These are phyloP conservation scores for Boloria euphrosyne DNA, from an alignment of 2,888 invertebrate genomes.

Conservation along the genomic window DNA sequence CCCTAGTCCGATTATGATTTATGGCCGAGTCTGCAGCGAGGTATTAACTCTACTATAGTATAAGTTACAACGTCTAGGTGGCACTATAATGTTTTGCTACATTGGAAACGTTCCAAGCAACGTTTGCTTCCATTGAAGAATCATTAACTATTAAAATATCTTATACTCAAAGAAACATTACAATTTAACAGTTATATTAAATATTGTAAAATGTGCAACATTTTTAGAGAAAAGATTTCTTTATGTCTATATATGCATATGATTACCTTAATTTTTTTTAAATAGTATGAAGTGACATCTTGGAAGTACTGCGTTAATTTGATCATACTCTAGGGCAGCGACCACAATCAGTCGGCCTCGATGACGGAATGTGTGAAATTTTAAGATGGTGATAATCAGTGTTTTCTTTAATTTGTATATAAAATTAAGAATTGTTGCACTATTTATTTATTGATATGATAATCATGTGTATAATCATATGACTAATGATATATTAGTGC, in stretches of 20 bases:
- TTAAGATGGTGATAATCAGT: conserved; percentile 79
- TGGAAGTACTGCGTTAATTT: conserved; percentile 50
- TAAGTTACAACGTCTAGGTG: background rate
- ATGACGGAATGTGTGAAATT: conserved; percentile 81
- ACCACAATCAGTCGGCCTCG: conserved; percentile 75
- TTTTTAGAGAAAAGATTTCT: too few relatives aligned
- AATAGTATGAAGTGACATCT: conserved; percentile 27
- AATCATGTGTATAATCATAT: conserved; percentile 54
- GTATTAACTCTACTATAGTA: too few relatives aligned
- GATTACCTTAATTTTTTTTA: conserved; percentile 1
- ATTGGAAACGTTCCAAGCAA: conserved; percentile 8
- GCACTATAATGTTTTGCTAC: conserved; percentile 5
- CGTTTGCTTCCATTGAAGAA: background rate
- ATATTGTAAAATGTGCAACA: background rate
- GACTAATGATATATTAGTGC: conserved; percentile 44
- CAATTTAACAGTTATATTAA: background rate
- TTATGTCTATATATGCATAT: too few relatives aligned
- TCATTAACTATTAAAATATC: background rate
- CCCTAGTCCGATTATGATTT: too few relatives aligned
- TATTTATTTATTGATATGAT: conserved; percentile 49
- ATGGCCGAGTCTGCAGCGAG: too few relatives aligned
- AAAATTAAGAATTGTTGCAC: conserved; percentile 56
- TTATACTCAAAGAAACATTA: background rate
- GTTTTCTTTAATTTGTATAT: conserved; percentile 61
- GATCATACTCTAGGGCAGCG: conserved; percentile 68